A percentile compares a stretch with the other conserved stretches of the same genome.
Evolutionary conservation across 2,113 vertebrate species (phyloP).

Genomic region (Rynchops niger): DNA sequence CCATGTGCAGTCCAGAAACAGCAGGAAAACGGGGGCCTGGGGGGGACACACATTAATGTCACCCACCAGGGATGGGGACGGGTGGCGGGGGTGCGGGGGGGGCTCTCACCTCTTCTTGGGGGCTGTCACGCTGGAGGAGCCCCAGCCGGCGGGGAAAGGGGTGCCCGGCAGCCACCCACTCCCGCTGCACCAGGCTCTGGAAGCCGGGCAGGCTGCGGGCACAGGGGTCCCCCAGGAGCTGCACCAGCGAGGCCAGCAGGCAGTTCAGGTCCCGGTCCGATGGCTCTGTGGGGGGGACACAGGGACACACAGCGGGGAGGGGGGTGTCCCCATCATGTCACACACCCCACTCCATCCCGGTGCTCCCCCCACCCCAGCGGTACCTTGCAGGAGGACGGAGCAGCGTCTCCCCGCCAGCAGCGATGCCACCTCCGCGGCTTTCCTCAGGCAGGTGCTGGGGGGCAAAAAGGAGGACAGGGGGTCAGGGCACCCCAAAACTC

Average conservation of each 20-base stretch:
- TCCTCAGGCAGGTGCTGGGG: constrained; percentile 85
- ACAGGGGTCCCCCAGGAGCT: constrained; percentile 88
- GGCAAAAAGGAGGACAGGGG: no score
- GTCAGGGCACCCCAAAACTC: background rate
- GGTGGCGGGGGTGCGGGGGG: accelerated
- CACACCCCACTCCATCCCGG: background rate
- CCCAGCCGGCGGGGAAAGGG: constrained; percentile 86
- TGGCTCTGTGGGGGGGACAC: constrained; percentile 69
- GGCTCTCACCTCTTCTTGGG: constrained; percentile 81
- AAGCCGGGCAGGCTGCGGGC: constrained; percentile 83
- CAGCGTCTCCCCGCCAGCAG: constrained; percentile 83
- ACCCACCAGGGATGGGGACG: accelerated
- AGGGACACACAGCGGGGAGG: background rate
- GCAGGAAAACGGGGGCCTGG: constrained; percentile 90
- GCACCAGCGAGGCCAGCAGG: constrained; percentile 88
- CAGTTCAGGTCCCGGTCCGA: constrained; percentile 91
- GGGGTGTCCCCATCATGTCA: accelerated
- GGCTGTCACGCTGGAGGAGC: constrained; percentile 71
- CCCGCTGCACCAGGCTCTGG: constrained; percentile 91
- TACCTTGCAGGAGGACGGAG: constrained; percentile 91
- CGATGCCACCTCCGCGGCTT: constrained; percentile 84
- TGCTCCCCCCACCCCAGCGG: background rate
- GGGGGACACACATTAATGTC: background rate
- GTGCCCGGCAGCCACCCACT: constrained; percentile 91
- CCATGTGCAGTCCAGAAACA: constrained; percentile 94